These are phyloP conservation scores for Conops quadrifasciatus DNA, from an alignment of 2,888 invertebrate species.

Conservation along the genomic window DNA sequence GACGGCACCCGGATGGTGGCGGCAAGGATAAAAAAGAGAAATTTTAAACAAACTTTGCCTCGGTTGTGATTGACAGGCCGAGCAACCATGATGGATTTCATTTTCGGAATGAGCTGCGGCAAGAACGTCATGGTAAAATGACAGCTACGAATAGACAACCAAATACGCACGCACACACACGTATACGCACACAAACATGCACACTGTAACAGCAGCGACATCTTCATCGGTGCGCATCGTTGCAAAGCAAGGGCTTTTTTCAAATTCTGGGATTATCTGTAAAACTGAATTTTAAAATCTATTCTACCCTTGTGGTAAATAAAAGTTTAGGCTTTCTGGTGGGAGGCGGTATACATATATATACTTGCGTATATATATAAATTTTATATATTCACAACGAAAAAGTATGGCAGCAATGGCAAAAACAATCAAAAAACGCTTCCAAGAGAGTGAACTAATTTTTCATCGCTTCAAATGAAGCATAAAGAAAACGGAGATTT, in stretches of 20 bases:
- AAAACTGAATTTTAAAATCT: slow-evolving; percentile 28
- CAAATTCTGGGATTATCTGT: slow-evolving; percentile 15
- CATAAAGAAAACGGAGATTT: no score
- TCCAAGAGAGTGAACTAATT: no score
- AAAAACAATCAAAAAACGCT: no score
- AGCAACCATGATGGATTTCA: slow-evolving; percentile 64
- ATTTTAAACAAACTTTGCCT: slow-evolving; percentile 54
- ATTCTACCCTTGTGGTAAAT: background rate
- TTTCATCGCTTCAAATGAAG: no score
- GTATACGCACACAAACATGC: slow-evolving; percentile 10
- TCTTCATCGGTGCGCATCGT: background rate
- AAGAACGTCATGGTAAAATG: slow-evolving; percentile 28
- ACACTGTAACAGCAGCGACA: background rate
- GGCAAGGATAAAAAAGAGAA: slow-evolving; percentile 1
- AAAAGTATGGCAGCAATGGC: background rate
- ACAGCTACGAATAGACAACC: slow-evolving; percentile 23
- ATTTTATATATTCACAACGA: background rate
- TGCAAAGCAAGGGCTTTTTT: slow-evolving; percentile 17
- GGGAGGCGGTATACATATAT: background rate
- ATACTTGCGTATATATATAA: background rate
- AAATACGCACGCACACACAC: background rate
- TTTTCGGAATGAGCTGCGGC: slow-evolving; percentile 51
- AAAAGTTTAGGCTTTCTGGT: no score
- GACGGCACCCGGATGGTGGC: no score
- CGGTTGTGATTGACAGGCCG: slow-evolving; percentile 63